Base-by-base conservation (phyloP, 2,113 vertebrate species). In the Chunga burmeisteri region DNA sequence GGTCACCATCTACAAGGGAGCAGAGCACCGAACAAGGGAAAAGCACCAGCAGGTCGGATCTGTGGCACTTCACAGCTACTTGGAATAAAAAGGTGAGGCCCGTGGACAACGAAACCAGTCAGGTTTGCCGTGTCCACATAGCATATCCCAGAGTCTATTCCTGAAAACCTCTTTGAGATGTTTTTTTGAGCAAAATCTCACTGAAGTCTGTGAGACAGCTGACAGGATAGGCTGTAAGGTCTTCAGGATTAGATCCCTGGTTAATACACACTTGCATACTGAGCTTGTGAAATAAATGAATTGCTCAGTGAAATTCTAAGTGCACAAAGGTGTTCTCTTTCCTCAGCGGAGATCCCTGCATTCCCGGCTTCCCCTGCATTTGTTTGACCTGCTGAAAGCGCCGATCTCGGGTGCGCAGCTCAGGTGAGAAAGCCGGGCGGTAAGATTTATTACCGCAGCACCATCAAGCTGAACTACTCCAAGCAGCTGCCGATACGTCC, bases 401-500 rank as follows among this genome's bases (percentile, higher is more conserved):
- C 55, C 8, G 16, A 9, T 52, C 47, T 58, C 11, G 3, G 27
- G 46, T 3, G 0, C 44, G 7, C 8, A 2, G 38, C 58, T 81
- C 44, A 16, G 49, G 40, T 44, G 50, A 65, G 38, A 49, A 80
- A 53, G 50, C 26, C 4, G 25, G 36, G 36, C 67, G 36, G 3
- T 2, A 27, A 44, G 17, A 30, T 13, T 7, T 2, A 10, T 46
- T 12, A 46, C 30, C 13, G 1, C 23, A 72, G 32, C 53, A 68
- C 11, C 53, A 21, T 27, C 23, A 2, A 34, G 15, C 23, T 32
- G 18, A 72, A 84, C 55, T 20, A 27, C 6, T 47, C 50, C 40
- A 25, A 59, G 78, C 49, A 68, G 62, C 50, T 62, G 38, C 36
- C 65, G 42, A 16, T 3, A 40, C 0, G 0, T 34, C 21, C 81